Evolutionary conservation across 2,888 invertebrate species (phyloP), one percentile per base, ranked within the genome.

Genomic region (Rotaria sp.): DNA sequence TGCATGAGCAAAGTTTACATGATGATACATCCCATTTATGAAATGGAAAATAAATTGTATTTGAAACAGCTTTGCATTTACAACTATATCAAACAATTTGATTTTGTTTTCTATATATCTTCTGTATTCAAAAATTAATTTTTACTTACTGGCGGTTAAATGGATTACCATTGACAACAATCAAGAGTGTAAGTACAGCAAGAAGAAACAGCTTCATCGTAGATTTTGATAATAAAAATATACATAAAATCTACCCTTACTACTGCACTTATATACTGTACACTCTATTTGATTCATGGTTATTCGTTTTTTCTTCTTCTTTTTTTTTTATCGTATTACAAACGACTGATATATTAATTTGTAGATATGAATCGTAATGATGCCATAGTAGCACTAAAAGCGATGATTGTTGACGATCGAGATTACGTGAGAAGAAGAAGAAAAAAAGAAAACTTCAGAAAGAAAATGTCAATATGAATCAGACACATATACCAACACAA

Each of bases 1-100:
- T 80, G 26, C 80, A 80, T 80, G 80, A 80, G n/a, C 80, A 80
- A 18, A 80, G 10, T 45, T 80, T 80, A n/a, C 80, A 80, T n/a
- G 80, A 80, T 45, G 80, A 80, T 26, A 45, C 26, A 26, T 80
- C 80, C 80, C 80, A 80, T 26, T 26, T 26, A 80, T 80, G 80
- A 41, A 80, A 80, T 3, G 80, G 35, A 80, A 45, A 45, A 45
- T 45, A 26, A 80, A 80, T 26, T n/a, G 80, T 80, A 45, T 80
- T 80, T n/a, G 80, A 80, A 41, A 80, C 80, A n/a, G 80, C 80
- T 26, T 41, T 80, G 15, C 80, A 80, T 80, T 45, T 80, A 15
- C 80, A 80, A 45, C 80, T 80, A 80, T 11, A 48, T 48, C 13
- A 41, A 24, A 59, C 13, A 10, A 30, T 13, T n/a, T 3, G 8